Conservation (phyloP, 2,797 vertebrate species). For the Protosalanx chinensis region DNA sequence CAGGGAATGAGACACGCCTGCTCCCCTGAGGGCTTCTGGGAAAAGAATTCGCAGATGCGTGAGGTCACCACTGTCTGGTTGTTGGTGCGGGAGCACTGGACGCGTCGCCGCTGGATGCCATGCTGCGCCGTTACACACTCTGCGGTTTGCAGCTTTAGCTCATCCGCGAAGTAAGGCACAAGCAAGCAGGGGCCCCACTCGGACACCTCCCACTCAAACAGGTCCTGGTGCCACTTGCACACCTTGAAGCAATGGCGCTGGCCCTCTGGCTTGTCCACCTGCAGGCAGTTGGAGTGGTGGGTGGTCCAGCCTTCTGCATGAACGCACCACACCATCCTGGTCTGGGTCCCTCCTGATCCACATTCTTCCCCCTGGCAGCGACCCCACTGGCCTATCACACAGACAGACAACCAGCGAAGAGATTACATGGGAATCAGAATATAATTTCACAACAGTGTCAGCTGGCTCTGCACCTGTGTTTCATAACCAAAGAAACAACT, state of each 20-base stretch:
- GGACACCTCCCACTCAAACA: conserved; percentile 90
- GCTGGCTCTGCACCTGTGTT: no score
- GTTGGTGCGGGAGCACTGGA: conserved; percentile 82
- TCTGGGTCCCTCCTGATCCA: conserved; percentile 83
- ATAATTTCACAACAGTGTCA: background rate
- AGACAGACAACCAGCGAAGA: background rate
- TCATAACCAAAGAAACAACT: no score
- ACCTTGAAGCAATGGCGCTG: conserved; percentile 90
- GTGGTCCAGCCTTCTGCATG: conserved; percentile 92
- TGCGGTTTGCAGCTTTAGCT: conserved; percentile 57
- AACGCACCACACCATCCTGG: conserved; percentile 87
- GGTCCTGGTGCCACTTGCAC: conserved; percentile 92
- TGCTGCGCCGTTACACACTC: conserved; percentile 90
- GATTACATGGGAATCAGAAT: background rate
- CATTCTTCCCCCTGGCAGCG: conserved; percentile 87
- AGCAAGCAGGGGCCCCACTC: conserved; percentile 85
- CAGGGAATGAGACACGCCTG: conserved; percentile 95
- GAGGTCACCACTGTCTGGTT: conserved; percentile 78
- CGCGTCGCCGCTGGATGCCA: conserved; percentile 82
- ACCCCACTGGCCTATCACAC: conserved; percentile 88
- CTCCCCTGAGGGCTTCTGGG: conserved; percentile 76
- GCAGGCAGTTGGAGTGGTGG: conserved; percentile 83
- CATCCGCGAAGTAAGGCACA: conserved; percentile 59
- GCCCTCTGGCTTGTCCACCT: conserved; percentile 77
- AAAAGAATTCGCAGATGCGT: conserved; percentile 90